phyloP scores from a whole-genome alignment of 2,797 vertebrate genomes.

The Orestias chungarensis region DNA sequence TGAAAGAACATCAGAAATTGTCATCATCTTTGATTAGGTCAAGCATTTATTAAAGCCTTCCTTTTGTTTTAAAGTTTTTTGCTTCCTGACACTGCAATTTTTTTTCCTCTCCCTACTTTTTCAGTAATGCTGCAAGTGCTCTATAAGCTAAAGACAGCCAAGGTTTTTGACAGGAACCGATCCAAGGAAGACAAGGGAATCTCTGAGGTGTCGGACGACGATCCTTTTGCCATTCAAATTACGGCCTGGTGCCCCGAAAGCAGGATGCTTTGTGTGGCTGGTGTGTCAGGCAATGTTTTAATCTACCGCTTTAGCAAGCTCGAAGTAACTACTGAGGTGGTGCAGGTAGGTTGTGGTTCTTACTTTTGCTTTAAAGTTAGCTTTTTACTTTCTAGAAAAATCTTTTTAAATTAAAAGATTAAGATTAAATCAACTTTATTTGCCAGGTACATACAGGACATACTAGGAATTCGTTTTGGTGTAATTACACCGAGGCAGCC shows the following conservation, averaged over 20 bases:
- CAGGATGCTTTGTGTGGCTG: slow-evolving; percentile 93
- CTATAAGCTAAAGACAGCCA: slow-evolving; percentile 98
- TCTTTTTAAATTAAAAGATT: no score
- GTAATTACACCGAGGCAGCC: no score
- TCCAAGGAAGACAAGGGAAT: slow-evolving; percentile 92
- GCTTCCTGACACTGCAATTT: neutral
- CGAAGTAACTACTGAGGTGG: slow-evolving; percentile 92
- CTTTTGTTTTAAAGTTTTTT: neutral
- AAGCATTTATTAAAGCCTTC: neutral
- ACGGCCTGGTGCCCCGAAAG: slow-evolving; percentile 97
- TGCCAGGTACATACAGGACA: no score
- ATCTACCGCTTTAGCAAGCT: slow-evolving; percentile 98
- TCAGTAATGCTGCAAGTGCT: slow-evolving; percentile 97
- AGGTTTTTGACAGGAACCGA: slow-evolving; percentile 96
- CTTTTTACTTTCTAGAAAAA: neutral
- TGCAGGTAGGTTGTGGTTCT: slow-evolving; percentile 83
- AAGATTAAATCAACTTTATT: no score
- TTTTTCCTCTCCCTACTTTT: neutral
- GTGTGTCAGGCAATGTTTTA: slow-evolving; percentile 96
- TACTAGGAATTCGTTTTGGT: no score
- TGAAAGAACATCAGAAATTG: neutral
- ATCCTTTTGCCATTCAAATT: slow-evolving; percentile 97
- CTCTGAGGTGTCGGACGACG: slow-evolving; percentile 94
- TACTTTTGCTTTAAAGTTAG: neutral
- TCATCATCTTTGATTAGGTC: neutral